Evolutionary conservation across 2,888 invertebrate genomes (phyloP), one percentile per base, ranked within the genome.

Genomic region (Nowickia ferox): DNA sequence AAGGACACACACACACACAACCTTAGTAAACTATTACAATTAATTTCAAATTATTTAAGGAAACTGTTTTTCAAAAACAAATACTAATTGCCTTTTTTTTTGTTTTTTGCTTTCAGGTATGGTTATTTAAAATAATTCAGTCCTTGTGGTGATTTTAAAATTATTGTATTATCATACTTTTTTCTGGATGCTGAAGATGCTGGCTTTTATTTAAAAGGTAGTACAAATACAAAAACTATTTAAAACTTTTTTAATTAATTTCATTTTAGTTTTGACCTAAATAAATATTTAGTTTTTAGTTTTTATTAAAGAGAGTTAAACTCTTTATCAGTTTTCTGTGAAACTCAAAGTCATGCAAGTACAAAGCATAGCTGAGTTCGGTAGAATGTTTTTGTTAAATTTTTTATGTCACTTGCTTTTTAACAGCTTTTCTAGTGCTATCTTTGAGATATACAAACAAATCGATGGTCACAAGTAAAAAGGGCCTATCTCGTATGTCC

Each of bases 221-320:
- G n/a, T 13, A 5, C 17, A 65, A 22, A 42, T 17, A 51, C 10
- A 51, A 55, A 40, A 71, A 72, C 65, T 40, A 57, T 61, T 69
- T 42, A 42, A 83, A 83, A 83, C 66, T 83, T 83, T 83, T 83
- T 83, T 72, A 83, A 77, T 83, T 83, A 83, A 83, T 72, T 83
- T 83, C 46, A 51, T 66, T 77, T 66, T 83, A 40, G 59, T 66
- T 83, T 83, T 72, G 72, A 51, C 82, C 82, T 66, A 83, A 83
- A 83, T 77, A 83, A 71, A 82, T 42, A 82, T 30, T 22, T 22
- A 22, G n/a, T n/a, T n/a, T 82, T 80, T 55, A 51, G 57, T 81
- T 78, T 72, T 79, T 66, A 19, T n/a, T n/a, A 40, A 78, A 69
- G 13, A 69, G n/a, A n/a, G n/a, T 78, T 69, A 44, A n/a, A 69